These are phyloP conservation scores for Propithecus deckenii DNA, from an alignment of 2,797 vertebrate species.

Conservation along the genomic window DNA sequence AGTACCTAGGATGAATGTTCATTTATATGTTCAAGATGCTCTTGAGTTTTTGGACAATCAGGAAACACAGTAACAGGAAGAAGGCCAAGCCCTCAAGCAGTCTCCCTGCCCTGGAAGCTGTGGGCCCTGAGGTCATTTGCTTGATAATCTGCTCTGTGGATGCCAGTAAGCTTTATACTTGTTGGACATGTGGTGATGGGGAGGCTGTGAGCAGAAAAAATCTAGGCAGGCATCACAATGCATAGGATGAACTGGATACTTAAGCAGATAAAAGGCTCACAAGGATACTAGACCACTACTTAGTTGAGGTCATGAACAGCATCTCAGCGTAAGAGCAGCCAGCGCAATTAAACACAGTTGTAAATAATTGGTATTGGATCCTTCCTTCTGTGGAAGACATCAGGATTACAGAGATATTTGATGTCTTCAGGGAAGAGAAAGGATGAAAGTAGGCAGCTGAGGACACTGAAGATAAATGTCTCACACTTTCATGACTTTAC, in stretches of 20 bases:
- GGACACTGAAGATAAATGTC: background rate
- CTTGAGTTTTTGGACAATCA: background rate
- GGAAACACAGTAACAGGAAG: background rate
- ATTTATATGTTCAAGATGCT: background rate
- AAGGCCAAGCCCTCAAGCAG: background rate
- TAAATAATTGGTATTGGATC: background rate
- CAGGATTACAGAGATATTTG: background rate
- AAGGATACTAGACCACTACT: background rate
- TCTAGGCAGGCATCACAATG: background rate
- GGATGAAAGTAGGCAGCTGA: background rate
- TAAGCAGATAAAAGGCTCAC: background rate
- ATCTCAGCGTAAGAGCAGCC: background rate
- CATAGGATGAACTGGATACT: background rate
- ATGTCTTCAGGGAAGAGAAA: background rate
- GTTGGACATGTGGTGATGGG: background rate
- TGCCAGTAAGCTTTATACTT: background rate
- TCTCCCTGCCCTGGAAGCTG: background rate
- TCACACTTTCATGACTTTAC: background rate
- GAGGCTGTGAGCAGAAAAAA: background rate
- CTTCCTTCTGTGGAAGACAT: background rate
- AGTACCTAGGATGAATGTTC: background rate
- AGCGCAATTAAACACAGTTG: background rate
- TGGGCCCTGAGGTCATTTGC: background rate
- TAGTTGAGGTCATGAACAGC: background rate
- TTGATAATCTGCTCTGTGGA: background rate